phyloP scores from a whole-genome alignment of 2,888 invertebrate species.

The Pristionchus fissidentatus region DNA sequence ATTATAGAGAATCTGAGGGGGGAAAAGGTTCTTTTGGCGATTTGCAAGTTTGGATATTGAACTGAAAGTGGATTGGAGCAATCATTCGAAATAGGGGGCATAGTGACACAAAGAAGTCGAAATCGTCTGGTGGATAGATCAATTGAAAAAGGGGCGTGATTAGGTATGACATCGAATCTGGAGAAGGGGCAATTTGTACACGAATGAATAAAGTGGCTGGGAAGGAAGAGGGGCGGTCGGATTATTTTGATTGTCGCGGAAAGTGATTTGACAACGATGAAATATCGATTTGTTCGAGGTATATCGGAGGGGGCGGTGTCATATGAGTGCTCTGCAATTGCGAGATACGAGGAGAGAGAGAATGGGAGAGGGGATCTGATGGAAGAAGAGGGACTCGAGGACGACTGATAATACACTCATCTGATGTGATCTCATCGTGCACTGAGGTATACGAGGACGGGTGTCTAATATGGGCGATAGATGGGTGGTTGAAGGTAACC shows the following conservation, averaged over 20 bases:
- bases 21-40: conserved; percentile 6
- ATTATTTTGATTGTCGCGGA: background rate
- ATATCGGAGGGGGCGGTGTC: conserved; percentile 35
- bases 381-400: conserved; percentile 15
- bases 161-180: conserved; percentile 5
- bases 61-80: background rate
- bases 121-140: conserved; percentile 27
- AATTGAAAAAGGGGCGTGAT: background rate
- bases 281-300: conserved; percentile 33
- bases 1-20: background rate
- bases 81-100: background rate
- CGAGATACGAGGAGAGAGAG: conserved; percentile 36
- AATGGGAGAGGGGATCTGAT: background rate
- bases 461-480: background rate
- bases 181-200: conserved; percentile 6
- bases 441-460: background rate
- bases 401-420: background rate
- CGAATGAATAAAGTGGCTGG: background rate
- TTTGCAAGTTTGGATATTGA: background rate
- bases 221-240: background rate
- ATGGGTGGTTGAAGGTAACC: background rate
- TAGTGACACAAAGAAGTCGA: conserved; percentile 28
- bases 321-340: conserved; percentile 12
- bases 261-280: conserved; percentile 18
- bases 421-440: background rate